These are phyloP conservation scores for Nezara viridula DNA, from an alignment of 2,888 invertebrate species.

Conservation along the genomic window DNA sequence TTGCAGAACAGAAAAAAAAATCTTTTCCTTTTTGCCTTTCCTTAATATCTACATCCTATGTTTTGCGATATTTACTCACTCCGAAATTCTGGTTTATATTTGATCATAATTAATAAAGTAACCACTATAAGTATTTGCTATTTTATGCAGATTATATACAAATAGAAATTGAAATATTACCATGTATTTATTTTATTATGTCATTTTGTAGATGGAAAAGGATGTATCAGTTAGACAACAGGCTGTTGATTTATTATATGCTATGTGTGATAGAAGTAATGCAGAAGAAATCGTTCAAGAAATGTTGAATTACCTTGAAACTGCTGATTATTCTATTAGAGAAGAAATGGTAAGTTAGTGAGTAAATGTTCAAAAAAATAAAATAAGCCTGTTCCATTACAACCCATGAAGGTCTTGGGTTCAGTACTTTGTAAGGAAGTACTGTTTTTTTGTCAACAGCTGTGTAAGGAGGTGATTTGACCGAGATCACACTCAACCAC, in stretches of 20 bases:
- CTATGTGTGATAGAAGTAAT: slow-evolving; percentile 99
- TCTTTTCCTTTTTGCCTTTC: too few species aligned
- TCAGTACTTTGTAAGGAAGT: too few species aligned
- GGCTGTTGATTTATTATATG: slow-evolving; percentile 97
- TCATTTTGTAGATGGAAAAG: slow-evolving; percentile 85
- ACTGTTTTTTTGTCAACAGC: too few species aligned
- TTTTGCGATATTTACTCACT: background rate
- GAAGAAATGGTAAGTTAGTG: slow-evolving; percentile 90
- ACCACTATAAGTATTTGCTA: slow-evolving; percentile 54
- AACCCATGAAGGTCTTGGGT: too few species aligned
- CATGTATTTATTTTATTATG: background rate
- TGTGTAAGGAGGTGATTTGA: too few species aligned
- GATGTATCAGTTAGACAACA: slow-evolving; percentile 98
- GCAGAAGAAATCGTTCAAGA: slow-evolving; percentile 99
- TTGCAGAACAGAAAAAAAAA: too few species aligned
- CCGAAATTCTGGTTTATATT: too few species aligned
- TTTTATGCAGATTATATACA: background rate
- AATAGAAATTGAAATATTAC: background rate
- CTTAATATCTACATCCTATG: background rate
- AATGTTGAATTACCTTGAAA: slow-evolving; percentile 98
- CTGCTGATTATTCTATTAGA: slow-evolving; percentile 98
- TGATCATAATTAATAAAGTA: background rate
- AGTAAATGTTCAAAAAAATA: too few species aligned
- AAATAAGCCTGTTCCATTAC: too few species aligned
- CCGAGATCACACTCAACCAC: too few species aligned